Evolutionary conservation across 2,797 vertebrate species (phyloP).

Genomic region (Glossophaga mutica): DNA sequence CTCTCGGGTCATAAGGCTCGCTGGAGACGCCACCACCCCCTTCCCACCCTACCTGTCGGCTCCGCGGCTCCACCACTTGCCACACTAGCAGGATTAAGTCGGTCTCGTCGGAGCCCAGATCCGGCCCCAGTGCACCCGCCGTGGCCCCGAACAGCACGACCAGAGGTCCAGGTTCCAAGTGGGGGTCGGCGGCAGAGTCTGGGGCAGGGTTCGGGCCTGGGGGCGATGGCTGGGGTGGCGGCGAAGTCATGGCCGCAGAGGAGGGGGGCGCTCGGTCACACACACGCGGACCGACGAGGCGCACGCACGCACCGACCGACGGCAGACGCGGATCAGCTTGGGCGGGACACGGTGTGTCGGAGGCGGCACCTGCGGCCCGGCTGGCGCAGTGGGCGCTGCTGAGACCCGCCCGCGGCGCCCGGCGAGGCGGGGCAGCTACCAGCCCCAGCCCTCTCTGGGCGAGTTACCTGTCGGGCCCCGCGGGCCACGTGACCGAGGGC

Average conservation of each 20-base stretch:
- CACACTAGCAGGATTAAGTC: conserved; percentile 99
- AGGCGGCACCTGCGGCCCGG: conserved; percentile 63
- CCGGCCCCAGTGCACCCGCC: conserved; percentile 98
- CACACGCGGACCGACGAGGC: conserved; percentile 68
- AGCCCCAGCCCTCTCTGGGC: conserved; percentile 75
- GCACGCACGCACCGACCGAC: conserved; percentile 65
- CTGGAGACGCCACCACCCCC: conserved; percentile 81
- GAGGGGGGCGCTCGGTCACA: conserved; percentile 76
- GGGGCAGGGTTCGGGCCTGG: conserved; percentile 83
- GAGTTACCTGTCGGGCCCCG: conserved; percentile 90
- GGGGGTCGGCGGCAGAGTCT: conserved; percentile 95
- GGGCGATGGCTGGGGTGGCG: conserved; percentile 49
- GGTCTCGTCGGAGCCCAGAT: conserved; percentile 99
- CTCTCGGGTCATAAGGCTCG: conserved; percentile 3
- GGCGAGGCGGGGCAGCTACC: conserved; percentile 43
- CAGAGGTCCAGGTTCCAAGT: conserved; percentile 91
- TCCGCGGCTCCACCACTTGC: conserved; percentile 98
- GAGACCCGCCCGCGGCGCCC: conserved; percentile 50
- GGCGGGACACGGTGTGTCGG: conserved; percentile 61
- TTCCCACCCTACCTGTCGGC: conserved; percentile 92
- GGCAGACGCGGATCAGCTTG: conserved; percentile 32
- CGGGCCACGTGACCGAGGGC: conserved; percentile 84
- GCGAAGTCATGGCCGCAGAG: conserved; percentile 65
- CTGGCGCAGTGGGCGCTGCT: conserved; percentile 48
- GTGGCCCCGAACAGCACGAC: conserved; percentile 99